Evolutionary conservation across 2,797 vertebrate genomes (phyloP), one percentile per base, ranked within the genome.

Genomic region (Oreortyx pictus): DNA sequence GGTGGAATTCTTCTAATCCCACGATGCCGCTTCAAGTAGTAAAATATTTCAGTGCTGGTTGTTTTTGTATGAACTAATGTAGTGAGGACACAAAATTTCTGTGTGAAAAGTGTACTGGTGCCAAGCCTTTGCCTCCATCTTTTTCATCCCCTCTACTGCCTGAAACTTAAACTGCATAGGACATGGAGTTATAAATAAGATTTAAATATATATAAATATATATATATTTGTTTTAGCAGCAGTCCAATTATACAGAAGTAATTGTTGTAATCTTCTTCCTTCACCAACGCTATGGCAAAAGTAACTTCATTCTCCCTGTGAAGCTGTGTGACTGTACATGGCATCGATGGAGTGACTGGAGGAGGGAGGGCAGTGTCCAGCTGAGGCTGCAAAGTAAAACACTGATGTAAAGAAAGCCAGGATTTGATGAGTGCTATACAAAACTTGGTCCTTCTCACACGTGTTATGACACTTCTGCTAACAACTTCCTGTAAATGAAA

Each of bases 301-400:
- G 6, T 25, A 54, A 13, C 18, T 39, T 6, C 16, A 11, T 65
- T 15, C 19, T 66, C 52, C 37, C 11, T 57, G 0, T 8, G 14
- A 33, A 31, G 14, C 43, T 43, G 54, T 2, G 3, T 17, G 23
- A 24, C 24, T 67, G 37, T 54, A 8, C 2, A 14, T 2, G n/a
- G 24, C 12, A 8, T 46, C 33, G 20, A 1, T 17, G 66, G 22
- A 12, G 37, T 52, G 70, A 60, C 25, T 17, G 14, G 47, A 60
- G 15, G 33, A 37, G 13, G 15, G 41, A 33, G 16, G 10, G 14
- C 18, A 37, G 12, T 71, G 44, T 16, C 68, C 52, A 27, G 27
- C 16, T 9, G 22, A 67, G 49, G 22, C 11, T 57, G 33, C 33
- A 44, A 52, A 91, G 9, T 39, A 35, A 77, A 87, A 41, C 4